Conservation (phyloP, 2,797 vertebrate species). For the Aratinga solstitialis region DNA sequence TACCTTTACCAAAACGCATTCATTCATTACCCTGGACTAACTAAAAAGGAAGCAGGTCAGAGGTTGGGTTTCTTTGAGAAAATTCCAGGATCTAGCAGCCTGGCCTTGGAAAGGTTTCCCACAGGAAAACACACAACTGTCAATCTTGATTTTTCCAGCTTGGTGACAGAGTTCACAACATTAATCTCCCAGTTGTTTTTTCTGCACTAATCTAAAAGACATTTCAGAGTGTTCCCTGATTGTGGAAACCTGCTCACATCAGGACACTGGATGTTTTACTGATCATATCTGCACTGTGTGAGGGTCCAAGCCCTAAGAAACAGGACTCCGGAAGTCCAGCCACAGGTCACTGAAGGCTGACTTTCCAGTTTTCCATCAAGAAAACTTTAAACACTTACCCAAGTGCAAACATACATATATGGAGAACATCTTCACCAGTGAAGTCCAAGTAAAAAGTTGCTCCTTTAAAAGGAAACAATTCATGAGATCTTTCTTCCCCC, state of each 20-base stretch:
- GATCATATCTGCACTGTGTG: not conserved
- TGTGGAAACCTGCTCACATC: not conserved
- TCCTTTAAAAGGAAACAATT: slow-evolving; percentile 75
- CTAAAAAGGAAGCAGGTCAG: not conserved
- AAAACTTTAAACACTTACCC: slow-evolving; percentile 83
- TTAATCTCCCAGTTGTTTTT: not conserved
- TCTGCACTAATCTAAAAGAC: not conserved
- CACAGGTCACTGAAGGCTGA: not conserved
- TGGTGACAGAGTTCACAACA: not conserved
- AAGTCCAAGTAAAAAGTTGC: slow-evolving; percentile 94
- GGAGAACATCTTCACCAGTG: slow-evolving; percentile 84
- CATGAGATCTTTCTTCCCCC: not conserved
- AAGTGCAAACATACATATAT: slow-evolving; percentile 92
- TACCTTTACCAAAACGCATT: not conserved
- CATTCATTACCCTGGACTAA: not conserved
- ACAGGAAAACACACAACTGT: not conserved
- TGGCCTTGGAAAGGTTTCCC: not conserved
- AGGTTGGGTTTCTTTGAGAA: not conserved
- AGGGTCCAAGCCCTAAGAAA: not conserved
- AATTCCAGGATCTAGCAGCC: not conserved
- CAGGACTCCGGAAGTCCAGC: not conserved
- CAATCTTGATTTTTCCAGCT: not conserved
- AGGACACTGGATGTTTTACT: not conserved
- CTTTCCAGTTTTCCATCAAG: not conserved
- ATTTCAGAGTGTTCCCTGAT: not conserved